Percentiles rank a stretch among this genome's conserved stretches.
phyloP scores from a whole-genome alignment of 2,113 vertebrate genomes.

The Neodon shergylaensis region DNA sequence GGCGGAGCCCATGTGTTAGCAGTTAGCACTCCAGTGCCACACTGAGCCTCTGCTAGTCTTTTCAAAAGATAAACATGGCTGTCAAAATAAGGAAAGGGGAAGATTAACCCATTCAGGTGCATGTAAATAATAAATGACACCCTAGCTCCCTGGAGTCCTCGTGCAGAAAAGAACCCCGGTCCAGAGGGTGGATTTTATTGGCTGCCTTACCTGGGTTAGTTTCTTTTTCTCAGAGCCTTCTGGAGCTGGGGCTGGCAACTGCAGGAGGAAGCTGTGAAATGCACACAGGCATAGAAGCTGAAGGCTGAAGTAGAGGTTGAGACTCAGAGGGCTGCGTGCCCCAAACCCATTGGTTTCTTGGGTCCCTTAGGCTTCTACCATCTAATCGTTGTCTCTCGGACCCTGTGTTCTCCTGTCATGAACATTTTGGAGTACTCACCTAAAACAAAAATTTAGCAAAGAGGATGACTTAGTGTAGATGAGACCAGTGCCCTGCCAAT shows the following conservation, averaged over 20 bases:
- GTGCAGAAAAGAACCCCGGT: conserved; percentile 78
- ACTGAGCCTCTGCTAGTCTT: conserved; percentile 84
- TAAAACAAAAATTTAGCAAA: conserved; percentile 76
- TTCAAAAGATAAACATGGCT: conserved; percentile 87
- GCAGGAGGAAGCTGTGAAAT: conserved; percentile 76
- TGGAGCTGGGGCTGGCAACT: conserved; percentile 73
- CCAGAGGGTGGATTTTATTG: conserved; percentile 63
- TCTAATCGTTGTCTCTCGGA: conserved; percentile 78
- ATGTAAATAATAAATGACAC: conserved; percentile 79
- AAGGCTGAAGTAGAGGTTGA: background rate
- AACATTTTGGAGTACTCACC: conserved; percentile 72
- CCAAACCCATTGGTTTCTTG: conserved; percentile 79
- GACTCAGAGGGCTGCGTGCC: conserved; percentile 27
- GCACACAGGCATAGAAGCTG: conserved; percentile 77
- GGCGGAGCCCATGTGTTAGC: conserved; percentile 88
- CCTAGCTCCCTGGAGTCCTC: conserved; percentile 71
- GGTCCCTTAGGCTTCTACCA: conserved; percentile 78
- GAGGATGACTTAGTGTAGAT: conserved; percentile 57
- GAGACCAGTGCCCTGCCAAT: background rate
- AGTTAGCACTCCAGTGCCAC: conserved; percentile 85
- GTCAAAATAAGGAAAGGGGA: conserved; percentile 88
- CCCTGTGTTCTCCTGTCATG: conserved; percentile 77
- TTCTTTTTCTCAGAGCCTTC: conserved; percentile 68
- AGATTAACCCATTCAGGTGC: conserved; percentile 84
- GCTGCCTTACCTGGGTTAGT: conserved; percentile 38